phyloP scores from a whole-genome alignment of 2,888 invertebrate species.

The Pristionchus japonicus region DNA sequence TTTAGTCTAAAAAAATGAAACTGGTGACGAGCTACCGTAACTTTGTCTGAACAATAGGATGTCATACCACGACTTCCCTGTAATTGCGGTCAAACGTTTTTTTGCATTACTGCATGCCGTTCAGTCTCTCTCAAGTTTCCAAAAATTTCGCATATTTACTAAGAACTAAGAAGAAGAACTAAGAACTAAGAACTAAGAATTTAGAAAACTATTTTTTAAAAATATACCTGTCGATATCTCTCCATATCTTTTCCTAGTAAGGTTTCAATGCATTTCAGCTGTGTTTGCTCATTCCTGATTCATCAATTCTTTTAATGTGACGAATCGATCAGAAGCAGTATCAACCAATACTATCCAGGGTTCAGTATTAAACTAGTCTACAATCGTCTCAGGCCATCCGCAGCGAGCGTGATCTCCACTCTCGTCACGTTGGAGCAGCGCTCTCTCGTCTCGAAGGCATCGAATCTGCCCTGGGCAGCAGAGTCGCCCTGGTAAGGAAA shows the following conservation, averaged over 20 bases:
- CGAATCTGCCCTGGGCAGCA: slow-evolving; percentile 82
- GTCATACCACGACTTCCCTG: too few relatives aligned
- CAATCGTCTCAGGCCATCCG: slow-evolving; percentile 78
- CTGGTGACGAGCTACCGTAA: too few relatives aligned
- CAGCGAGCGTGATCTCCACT: slow-evolving; percentile 82
- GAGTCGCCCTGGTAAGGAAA: slow-evolving; percentile 77
- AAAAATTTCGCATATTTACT: background rate
- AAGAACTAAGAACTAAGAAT: too few relatives aligned
- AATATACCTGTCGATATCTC: too few relatives aligned
- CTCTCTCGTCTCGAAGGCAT: slow-evolving; percentile 85
- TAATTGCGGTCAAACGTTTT: too few relatives aligned
- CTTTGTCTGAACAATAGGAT: too few relatives aligned
- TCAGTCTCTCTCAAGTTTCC: background rate
- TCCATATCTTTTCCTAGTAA: too few relatives aligned
- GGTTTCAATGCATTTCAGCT: background rate
- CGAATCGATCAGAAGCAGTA: background rate
- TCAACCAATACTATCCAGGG: background rate
- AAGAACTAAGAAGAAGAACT: too few relatives aligned
- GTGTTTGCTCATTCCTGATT: background rate
- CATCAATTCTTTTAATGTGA: background rate
- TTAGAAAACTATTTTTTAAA: too few relatives aligned
- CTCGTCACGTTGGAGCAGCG: slow-evolving; percentile 84
- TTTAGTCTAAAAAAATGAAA: too few relatives aligned
- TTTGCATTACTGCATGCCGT: background rate
- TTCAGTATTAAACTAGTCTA: background rate